Percentiles rank a stretch among this genome's conserved stretches.
phyloP scores from a whole-genome alignment of 2,797 vertebrate genomes.

The Halcyon smyrnensis region DNA sequence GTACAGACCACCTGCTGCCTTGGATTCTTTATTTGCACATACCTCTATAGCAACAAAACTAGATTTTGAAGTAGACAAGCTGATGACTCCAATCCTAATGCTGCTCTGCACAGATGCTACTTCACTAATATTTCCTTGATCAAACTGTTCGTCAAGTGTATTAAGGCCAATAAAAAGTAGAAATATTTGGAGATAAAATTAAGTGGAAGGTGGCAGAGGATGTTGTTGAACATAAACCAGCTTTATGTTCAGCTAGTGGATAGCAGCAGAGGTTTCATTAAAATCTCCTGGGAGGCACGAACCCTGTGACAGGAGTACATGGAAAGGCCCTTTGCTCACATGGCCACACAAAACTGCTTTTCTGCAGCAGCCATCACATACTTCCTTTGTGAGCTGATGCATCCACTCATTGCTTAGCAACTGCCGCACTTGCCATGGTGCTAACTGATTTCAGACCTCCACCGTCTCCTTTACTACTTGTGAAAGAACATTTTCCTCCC shows the following conservation, averaged over 20 bases:
- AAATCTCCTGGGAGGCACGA: rapidly evolving
- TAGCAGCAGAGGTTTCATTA: background rate
- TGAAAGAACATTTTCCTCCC: background rate
- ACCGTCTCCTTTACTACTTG: background rate
- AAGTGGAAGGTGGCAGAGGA: background rate
- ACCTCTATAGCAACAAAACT: background rate
- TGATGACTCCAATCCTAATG: background rate
- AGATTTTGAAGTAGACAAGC: background rate
- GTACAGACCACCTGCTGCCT: background rate
- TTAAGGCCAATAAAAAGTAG: background rate
- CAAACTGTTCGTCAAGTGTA: background rate
- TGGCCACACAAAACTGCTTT: background rate
- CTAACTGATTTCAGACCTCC: background rate
- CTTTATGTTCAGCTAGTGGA: background rate
- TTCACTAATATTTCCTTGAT: background rate
- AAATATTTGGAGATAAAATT: background rate
- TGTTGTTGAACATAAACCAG: rapidly evolving
- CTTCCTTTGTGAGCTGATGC: background rate
- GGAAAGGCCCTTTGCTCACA: background rate
- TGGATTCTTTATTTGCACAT: background rate
- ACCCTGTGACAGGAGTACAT: rapidly evolving
- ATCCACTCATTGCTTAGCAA: background rate
- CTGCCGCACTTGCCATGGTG: rapidly evolving
- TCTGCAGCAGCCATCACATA: rapidly evolving
- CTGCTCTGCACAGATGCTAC: background rate